These are phyloP conservation scores for Venturia canescens DNA, from an alignment of 1,140 invertebrate species.

Conservation along the genomic window DNA sequence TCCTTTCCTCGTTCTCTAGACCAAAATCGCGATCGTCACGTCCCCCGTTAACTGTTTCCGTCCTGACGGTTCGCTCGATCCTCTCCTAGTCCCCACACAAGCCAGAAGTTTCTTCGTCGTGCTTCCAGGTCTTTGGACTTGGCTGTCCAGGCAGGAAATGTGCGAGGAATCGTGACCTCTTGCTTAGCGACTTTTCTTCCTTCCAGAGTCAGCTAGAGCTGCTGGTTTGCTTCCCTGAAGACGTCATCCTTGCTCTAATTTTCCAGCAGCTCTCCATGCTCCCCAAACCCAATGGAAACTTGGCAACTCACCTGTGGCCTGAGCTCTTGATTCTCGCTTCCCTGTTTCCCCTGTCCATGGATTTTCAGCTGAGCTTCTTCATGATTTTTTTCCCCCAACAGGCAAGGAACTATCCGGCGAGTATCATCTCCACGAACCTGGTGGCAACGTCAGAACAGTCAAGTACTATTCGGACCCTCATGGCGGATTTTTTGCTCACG, in stretches of 20 bases:
- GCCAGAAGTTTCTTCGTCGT: neutral
- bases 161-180: neutral
- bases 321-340: too few species aligned
- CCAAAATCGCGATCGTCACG: slow-evolving; percentile 6
- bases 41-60: neutral
- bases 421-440: slow-evolving; percentile 87
- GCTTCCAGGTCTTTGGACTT: neutral
- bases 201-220: neutral
- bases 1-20: neutral
- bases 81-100: neutral
- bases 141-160: slow-evolving; percentile 1
- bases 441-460: slow-evolving; percentile 86
- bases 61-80: neutral
- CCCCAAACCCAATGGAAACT: too few species aligned
- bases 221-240: neutral
- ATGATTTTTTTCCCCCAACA: slow-evolving; percentile 28
- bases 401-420: slow-evolving; percentile 79
- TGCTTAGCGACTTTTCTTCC: neutral
- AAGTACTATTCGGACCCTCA: slow-evolving; percentile 87
- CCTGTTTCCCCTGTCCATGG: too few species aligned
- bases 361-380: too few species aligned
- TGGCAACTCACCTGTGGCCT: too few species aligned
- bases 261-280: neutral
- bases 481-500: slow-evolving; percentile 86
- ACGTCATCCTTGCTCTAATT: neutral